These are phyloP conservation scores for Lophura swinhoii DNA, from an alignment of 2,797 vertebrate species.

Conservation along the genomic window DNA sequence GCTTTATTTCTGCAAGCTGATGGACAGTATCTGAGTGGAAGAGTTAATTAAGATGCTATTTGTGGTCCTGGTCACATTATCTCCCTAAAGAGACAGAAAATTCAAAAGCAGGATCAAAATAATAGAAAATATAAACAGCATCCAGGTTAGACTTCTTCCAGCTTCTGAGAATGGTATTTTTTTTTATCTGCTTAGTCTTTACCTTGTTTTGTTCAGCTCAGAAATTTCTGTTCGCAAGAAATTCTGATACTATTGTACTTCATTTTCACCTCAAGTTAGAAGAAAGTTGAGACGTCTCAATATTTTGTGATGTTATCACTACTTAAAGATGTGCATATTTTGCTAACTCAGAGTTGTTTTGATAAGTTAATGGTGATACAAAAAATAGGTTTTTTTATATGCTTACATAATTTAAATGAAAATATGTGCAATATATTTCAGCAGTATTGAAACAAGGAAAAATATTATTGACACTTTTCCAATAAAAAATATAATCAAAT, in stretches of 20 bases:
- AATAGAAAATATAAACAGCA: not conserved
- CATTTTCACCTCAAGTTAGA: not conserved
- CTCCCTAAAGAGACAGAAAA: not conserved
- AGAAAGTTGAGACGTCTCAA: not conserved
- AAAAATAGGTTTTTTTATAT: not conserved
- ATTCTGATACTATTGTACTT: not conserved
- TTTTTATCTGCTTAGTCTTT: not conserved
- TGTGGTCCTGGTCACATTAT: not conserved
- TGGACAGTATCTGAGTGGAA: not conserved
- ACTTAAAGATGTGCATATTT: not conserved
- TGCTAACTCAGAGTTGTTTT: not conserved
- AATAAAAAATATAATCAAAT: not conserved
- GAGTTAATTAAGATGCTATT: not conserved
- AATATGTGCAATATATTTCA: not conserved
- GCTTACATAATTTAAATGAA: not conserved
- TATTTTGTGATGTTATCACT: not conserved
- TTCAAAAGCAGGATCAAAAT: not conserved
- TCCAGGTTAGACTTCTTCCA: not conserved
- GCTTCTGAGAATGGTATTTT: not conserved
- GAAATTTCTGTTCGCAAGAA: not conserved
- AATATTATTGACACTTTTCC: not conserved
- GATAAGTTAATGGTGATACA: not conserved
- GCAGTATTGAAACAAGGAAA: not conserved
- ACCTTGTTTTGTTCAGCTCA: not conserved
- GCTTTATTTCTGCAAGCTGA: not conserved